A percentile compares a stretch with the other conserved stretches of the same genome.
Conservation (phyloP, 2,113 vertebrate genomes). For the Paraplagusia blochii region DNA sequence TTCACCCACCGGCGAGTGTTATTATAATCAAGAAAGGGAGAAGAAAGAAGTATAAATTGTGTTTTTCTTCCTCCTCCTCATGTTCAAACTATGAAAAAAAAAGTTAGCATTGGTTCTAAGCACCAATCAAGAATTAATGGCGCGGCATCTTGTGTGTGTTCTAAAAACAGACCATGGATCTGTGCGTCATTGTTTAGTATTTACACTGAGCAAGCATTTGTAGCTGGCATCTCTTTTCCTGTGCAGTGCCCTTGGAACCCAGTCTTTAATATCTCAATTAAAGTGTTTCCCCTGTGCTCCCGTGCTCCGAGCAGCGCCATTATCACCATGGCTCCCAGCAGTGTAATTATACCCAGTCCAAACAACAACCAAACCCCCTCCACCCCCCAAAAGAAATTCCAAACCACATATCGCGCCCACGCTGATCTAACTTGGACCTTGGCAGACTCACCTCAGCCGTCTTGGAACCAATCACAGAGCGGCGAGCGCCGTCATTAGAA, state of each 20-base stretch:
- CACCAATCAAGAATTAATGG: conserved; percentile 42
- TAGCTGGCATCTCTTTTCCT: conserved; percentile 53
- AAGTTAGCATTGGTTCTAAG: conserved; percentile 35
- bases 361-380: conserved; percentile 38
- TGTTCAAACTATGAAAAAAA: conserved; percentile 14
- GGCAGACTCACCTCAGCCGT: conserved; percentile 54
- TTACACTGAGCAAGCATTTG: conserved; percentile 60
- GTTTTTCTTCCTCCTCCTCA: conserved; percentile 10
- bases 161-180: conserved; percentile 35
- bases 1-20: conserved; percentile 8
- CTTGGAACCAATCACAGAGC: conserved; percentile 51
- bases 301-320: conserved; percentile 57
- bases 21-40: conserved; percentile 13
- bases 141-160: conserved; percentile 26
- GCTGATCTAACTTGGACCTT: conserved; percentile 49
- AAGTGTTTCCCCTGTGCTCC: conserved; percentile 64
- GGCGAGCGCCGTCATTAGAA: conserved; percentile 30
- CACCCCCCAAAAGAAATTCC: neutral
- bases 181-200: conserved; percentile 46
- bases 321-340: conserved; percentile 71
- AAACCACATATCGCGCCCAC: conserved; percentile 39
- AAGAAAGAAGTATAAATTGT: conserved; percentile 26
- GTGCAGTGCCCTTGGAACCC: conserved; percentile 64
- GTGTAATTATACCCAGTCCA: conserved; percentile 66
- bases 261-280: conserved; percentile 71